Evolutionary conservation across 2,888 invertebrate genomes (phyloP).

Genomic region (Aquatica leii): DNA sequence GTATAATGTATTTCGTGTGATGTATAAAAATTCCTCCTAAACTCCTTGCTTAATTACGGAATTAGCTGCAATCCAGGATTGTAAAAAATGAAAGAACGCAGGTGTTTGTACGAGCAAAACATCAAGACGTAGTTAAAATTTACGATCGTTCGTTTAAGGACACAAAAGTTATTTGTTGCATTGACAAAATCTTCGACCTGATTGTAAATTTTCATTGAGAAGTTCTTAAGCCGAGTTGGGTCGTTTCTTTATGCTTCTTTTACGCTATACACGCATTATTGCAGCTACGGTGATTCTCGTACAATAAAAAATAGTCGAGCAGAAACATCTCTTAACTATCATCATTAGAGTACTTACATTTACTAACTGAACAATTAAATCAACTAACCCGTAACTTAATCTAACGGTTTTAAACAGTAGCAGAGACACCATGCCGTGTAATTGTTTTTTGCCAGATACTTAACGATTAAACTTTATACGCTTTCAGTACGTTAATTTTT

Average conservation of each 20-base stretch:
- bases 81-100: too few relatives aligned
- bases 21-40: too few relatives aligned
- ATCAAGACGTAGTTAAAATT: conserved; percentile 17
- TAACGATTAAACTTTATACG: too few relatives aligned
- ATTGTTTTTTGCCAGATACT: conserved; percentile 7
- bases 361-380: conserved; percentile 22
- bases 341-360: conserved; percentile 16
- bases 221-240: conserved; percentile 8
- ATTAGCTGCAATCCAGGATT: too few relatives aligned
- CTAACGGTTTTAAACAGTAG: conserved; percentile 19
- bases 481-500: too few relatives aligned
- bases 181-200: conserved; percentile 5
- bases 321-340: conserved; percentile 2
- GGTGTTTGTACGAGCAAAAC: conserved; percentile 8
- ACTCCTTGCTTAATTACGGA: too few relatives aligned
- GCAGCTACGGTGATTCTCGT: neutral
- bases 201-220: conserved; percentile 19
- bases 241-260: neutral
- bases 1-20: too few relatives aligned
- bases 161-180: conserved; percentile 19
- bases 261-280: neutral
- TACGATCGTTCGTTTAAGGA: conserved; percentile 20
- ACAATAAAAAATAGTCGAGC: conserved; percentile 1
- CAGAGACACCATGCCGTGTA: conserved; percentile 11
- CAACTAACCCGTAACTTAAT: conserved; percentile 13